Conservation (phyloP, 1,140 invertebrate species). For the Littorina saxatilis region DNA sequence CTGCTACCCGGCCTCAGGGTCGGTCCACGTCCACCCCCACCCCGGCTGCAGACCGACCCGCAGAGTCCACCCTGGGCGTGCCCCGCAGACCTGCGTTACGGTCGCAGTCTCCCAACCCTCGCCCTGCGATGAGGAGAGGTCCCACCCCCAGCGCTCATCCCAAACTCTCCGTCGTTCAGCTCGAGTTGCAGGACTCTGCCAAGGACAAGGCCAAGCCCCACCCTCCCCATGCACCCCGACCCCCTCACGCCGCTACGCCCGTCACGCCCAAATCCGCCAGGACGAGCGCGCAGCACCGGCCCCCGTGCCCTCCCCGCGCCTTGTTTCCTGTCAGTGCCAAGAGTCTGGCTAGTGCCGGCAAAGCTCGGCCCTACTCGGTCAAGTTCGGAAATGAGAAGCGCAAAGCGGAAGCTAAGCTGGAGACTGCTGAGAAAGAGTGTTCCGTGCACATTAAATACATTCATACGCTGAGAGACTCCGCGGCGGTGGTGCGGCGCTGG, state of each 20-base stretch:
- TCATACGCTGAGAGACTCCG: slow-evolving; percentile 28
- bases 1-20: neutral
- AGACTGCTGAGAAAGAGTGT: neutral
- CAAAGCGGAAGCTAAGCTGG: neutral
- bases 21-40: neutral
- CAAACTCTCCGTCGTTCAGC: slow-evolving; percentile 6
- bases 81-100: neutral
- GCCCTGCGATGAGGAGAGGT: neutral
- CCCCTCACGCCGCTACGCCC: neutral
- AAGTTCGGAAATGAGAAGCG: neutral
- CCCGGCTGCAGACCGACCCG: neutral
- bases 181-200: slow-evolving; percentile 5
- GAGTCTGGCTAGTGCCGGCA: neutral
- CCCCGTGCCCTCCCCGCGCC: neutral
- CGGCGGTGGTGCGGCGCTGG: slow-evolving; percentile 29
- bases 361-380: neutral
- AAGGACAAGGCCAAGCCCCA: no score
- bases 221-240: no score
- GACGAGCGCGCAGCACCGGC: neutral
- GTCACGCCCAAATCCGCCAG: neutral
- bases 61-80: neutral
- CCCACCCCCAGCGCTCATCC: neutral
- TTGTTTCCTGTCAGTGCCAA: slow-evolving; percentile 18
- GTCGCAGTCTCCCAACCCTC: neutral
- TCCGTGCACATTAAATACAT: slow-evolving; percentile 29